Percentiles rank a stretch among this genome's conserved stretches.
phyloP scores from a whole-genome alignment of 2,113 vertebrate species.

The Planiliza haematocheilus region DNA sequence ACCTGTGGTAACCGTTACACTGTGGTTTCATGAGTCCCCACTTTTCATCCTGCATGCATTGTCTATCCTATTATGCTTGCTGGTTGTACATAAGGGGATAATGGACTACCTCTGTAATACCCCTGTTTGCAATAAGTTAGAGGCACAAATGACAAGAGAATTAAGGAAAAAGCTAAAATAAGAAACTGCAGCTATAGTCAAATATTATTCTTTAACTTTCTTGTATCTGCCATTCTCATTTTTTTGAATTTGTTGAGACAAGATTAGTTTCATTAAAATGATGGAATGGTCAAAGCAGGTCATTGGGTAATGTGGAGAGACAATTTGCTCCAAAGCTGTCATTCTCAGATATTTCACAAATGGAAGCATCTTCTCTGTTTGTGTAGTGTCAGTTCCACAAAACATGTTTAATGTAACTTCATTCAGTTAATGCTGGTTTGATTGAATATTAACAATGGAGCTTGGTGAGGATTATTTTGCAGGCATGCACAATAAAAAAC shows the following conservation, averaged over 20 bases:
- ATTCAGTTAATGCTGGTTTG: conserved; percentile 15
- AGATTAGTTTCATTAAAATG: conserved; percentile 34
- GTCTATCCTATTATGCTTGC: conserved; percentile 45
- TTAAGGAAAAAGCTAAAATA: conserved; percentile 25
- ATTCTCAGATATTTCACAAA: conserved; percentile 33
- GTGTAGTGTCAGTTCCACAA: conserved; percentile 10
- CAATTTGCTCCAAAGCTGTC: conserved; percentile 7
- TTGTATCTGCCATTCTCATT: conserved; percentile 1
- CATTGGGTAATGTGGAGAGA: conserved; percentile 20
- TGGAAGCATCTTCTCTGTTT: conserved; percentile 4
- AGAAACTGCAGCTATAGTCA: conserved; percentile 26
- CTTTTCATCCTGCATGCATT: conserved; percentile 44
- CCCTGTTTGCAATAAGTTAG: conserved; percentile 57
- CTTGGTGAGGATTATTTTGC: conserved; percentile 1
- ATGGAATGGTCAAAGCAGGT: conserved; percentile 7
- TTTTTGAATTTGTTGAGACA: conserved; percentile 3
- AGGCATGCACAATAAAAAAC: background rate
- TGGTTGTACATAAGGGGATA: conserved; percentile 58
- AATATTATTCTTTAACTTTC: background rate
- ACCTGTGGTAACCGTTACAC: no score
- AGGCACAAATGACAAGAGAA: conserved; percentile 39
- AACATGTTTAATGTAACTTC: conserved; percentile 29
- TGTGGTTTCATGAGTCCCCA: conserved; percentile 59
- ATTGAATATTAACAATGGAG: conserved; percentile 1
- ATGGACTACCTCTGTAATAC: conserved; percentile 50